phyloP scores from a whole-genome alignment of 2,797 vertebrate species.

The Hoplostethus atlanticus region DNA sequence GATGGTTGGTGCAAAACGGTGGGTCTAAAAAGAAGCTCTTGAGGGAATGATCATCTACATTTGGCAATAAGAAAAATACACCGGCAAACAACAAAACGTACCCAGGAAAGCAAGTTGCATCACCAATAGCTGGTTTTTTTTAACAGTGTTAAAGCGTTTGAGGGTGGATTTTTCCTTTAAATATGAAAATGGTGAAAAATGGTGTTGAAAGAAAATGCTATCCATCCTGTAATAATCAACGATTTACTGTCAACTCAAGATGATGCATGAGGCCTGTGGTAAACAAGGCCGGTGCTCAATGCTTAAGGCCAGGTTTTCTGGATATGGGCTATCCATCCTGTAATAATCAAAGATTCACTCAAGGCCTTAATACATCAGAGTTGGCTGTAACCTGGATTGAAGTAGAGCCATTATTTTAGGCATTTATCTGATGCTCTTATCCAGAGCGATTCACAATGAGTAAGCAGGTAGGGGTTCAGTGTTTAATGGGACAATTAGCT shows the following conservation, averaged over 20 bases:
- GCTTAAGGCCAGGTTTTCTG: slow-evolving; percentile 28
- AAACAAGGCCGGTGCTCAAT: slow-evolving; percentile 47
- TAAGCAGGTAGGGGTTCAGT: no score
- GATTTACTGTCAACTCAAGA: slow-evolving; percentile 50
- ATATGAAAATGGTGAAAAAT: not conserved
- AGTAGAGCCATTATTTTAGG: not conserved
- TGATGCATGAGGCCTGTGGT: slow-evolving; percentile 53
- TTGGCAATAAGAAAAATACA: no score
- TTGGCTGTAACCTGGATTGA: not conserved
- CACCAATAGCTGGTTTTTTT: no score
- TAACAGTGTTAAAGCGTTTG: no score
- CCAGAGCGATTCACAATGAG: not conserved
- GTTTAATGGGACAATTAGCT: no score
- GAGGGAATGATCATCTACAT: no score
- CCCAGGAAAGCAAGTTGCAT: no score
- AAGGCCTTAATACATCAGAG: not conserved
- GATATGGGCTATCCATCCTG: slow-evolving; percentile 26
- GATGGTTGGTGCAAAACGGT: no score
- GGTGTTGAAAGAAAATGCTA: not conserved
- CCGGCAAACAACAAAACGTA: no score
- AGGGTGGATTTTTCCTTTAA: not conserved
- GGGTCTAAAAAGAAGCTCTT: no score
- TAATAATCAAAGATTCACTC: slow-evolving; percentile 11
- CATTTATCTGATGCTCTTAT: not conserved
- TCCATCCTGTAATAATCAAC: no score